Evolutionary conservation across 2,113 vertebrate genomes (phyloP), one percentile per base, ranked within the genome.

Genomic region (Paralichthys olivaceus): DNA sequence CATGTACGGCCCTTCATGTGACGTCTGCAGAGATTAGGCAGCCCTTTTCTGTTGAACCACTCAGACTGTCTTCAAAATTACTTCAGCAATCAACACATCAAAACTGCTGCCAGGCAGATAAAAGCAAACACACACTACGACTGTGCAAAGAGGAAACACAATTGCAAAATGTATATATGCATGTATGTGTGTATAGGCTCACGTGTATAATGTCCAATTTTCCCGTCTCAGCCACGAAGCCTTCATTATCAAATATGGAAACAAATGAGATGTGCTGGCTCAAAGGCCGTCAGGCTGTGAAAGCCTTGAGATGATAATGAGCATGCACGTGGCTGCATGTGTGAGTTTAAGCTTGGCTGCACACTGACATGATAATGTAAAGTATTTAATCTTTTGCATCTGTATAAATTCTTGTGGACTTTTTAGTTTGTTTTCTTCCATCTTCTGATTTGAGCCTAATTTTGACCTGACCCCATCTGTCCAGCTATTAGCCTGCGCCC

Each of bases 181-280:
- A 23, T 15, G 1, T 20, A 11, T 23, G 17, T 69, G 1, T 1
- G 1, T 2, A 5, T 13, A n/a, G 25, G 14, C 12, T 20, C 43
- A 37, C 29, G 37, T 2, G 2, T 81, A 59, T 43, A 29, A 7
- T 63, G 60, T 85, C 67, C 51, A 69, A 59, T 83, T 77, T 69
- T 56, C 60, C 8, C 49, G 63, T 76, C 66, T 56, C 32, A 37
- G 73, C 34, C 45, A 73, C 63, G 51, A 74, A 75, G 84, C 61
- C 25, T 59, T 73, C 84, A 81, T 84, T 75, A 81, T 75, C 63
- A 75, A 75, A 63, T 20, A 69, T 70, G 37, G 58, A 83, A 85
- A 85, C 64, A 73, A 81, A 80, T 64, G 63, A 56, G 63, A 61
- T 28, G 58, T 20, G 15, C 69, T 57, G 25, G 75, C 72, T 79